phyloP scores from a whole-genome alignment of 2,888 invertebrate genomes.

The Stenchaetothrips biformis region DNA sequence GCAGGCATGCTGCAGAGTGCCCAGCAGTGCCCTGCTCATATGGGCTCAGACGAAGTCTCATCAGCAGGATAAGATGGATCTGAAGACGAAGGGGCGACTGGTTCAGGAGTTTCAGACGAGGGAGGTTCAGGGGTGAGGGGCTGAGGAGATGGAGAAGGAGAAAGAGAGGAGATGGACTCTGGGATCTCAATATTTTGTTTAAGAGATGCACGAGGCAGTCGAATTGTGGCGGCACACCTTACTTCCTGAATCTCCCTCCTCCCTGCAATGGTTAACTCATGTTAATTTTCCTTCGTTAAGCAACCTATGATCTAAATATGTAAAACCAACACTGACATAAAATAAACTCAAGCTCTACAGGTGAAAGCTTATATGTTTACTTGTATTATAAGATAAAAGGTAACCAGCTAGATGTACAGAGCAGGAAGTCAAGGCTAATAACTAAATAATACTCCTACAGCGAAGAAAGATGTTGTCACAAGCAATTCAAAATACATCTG shows the following conservation, averaged over 20 bases:
- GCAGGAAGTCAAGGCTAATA: neutral
- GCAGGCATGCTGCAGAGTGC: neutral
- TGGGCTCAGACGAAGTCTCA: neutral
- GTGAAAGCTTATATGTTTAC: neutral
- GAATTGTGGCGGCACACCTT: constrained; percentile 18
- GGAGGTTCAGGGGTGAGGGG: neutral
- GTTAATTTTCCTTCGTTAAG: constrained; percentile 6
- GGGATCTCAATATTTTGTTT: neutral
- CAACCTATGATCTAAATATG: neutral
- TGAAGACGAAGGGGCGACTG: neutral
- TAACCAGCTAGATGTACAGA: neutral
- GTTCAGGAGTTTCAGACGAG: neutral
- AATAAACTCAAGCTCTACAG: neutral
- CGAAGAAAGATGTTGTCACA: neutral
- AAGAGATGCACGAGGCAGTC: constrained; percentile 17
- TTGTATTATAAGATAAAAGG: neutral
- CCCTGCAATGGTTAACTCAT: constrained; percentile 15
- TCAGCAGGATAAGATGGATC: neutral
- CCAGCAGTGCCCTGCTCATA: neutral
- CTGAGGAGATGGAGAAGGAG: constrained; percentile 5
- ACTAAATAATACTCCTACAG: neutral
- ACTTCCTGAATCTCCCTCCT: constrained; percentile 20
- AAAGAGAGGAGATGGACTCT: neutral
- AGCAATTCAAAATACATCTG: neutral
- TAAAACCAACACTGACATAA: neutral